phyloP scores from a whole-genome alignment of 2,797 vertebrate species.

The Bufotes viridis region DNA sequence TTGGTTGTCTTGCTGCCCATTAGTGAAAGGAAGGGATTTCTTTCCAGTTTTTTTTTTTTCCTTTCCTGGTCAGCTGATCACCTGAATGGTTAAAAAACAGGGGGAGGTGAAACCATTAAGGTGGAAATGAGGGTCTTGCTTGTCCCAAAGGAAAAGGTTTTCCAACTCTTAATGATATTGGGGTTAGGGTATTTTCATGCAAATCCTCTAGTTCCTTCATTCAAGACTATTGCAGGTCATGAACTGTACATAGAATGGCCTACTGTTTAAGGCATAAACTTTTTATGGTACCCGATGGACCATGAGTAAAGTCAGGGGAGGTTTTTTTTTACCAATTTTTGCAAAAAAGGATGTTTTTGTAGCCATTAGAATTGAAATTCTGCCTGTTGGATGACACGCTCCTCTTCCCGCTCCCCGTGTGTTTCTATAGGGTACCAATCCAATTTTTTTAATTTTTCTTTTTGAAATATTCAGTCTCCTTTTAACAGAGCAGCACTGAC shows the following conservation, averaged over 20 bases:
- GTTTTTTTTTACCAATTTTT: not conserved
- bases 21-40: slow-evolving; percentile 78
- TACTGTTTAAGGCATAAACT: not conserved
- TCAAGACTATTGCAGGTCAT: slow-evolving; percentile 12
- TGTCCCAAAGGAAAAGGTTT: slow-evolving; percentile 68
- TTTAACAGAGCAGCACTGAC: slow-evolving; percentile 67
- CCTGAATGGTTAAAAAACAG: slow-evolving; percentile 79
- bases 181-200: slow-evolving; percentile 19
- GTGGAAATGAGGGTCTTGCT: slow-evolving; percentile 80
- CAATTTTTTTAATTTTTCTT: not conserved
- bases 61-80: slow-evolving; percentile 75
- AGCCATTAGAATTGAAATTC: not conserved
- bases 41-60: slow-evolving; percentile 70
- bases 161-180: slow-evolving; percentile 28
- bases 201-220: slow-evolving; percentile 43
- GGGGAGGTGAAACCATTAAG: slow-evolving; percentile 75
- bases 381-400: not conserved
- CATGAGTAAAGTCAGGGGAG: not conserved
- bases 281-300: not conserved
- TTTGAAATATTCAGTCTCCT: slow-evolving; percentile 56
- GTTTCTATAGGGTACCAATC: not conserved
- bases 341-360: not conserved
- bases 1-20: slow-evolving; percentile 72
- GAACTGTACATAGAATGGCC: not conserved
- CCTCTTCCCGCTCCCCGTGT: not conserved